phyloP scores from a whole-genome alignment of 1,140 invertebrate genomes.

The Chionoecetes opilio region DNA sequence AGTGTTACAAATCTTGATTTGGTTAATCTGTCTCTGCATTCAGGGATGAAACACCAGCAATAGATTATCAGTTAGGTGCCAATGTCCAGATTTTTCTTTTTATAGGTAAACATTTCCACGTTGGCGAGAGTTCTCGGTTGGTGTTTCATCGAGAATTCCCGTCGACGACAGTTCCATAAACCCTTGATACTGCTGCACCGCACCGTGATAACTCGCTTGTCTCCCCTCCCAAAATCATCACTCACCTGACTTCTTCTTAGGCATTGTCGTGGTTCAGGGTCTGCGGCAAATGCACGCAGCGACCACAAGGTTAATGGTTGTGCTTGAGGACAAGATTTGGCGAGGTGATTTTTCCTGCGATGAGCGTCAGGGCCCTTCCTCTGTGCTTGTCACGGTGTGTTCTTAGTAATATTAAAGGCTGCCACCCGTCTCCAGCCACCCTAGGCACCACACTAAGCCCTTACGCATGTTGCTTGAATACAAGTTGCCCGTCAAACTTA shows the following conservation, averaged over 20 bases:
- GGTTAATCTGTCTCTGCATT: too few species aligned
- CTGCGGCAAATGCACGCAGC: neutral
- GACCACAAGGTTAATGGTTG: neutral
- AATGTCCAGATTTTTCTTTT: too few species aligned
- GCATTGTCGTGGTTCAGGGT: neutral
- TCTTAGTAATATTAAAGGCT: neutral
- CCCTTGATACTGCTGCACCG: too few species aligned
- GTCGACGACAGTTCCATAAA: too few species aligned
- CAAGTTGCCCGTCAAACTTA: neutral
- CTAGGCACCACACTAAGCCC: neutral
- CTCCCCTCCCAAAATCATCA: neutral
- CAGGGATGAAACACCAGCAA: too few species aligned
- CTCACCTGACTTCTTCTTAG: slow-evolving; percentile 58
- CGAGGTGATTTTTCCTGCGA: slow-evolving; percentile 28
- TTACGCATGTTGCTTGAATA: neutral
- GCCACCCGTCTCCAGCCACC: neutral
- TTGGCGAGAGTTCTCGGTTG: too few species aligned
- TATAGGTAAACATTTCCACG: too few species aligned
- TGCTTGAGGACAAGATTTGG: neutral
- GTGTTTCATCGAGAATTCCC: too few species aligned
- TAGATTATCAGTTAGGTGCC: too few species aligned
- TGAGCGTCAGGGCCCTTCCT: neutral
- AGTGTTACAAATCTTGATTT: too few species aligned
- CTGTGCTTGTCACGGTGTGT: neutral
- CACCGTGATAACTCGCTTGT: too few species aligned